Base-by-base conservation (phyloP, 1,140 invertebrate genomes). In the Drosophila bocqueti region DNA sequence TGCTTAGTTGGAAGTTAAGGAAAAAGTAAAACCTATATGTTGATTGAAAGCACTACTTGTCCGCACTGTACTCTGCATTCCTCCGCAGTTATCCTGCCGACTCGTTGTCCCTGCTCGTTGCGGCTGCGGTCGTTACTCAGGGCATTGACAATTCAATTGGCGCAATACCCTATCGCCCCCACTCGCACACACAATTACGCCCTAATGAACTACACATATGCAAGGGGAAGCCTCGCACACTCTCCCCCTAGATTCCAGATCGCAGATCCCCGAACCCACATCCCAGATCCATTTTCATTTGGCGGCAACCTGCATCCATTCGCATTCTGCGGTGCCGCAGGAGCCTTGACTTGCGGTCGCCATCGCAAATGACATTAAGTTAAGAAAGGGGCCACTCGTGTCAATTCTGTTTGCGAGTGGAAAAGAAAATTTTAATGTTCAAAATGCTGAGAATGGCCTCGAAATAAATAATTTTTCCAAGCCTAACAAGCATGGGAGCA, bases 111-210 rank as follows among this genome's bases (percentile, higher is more conserved):
- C 71, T 76, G 49, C 54, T 26, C 46, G 46, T 49, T 66, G 46
- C 46, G 57, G 62, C 76, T 73, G 55, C 45, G 76, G 76, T 71
- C 67, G 63, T 60, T 65, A 67, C 75, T 60, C 76, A 47, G 59
- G 55, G 57, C 75, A 83, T 62, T 83, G 81, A 65, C 76, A 76
- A 83, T 76, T 65, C 65, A 83, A 83, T 83, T 83, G 66, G 62
- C 75, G 65, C 75, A 62, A 79, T 79, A 73, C 59, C 61, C 62
- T 38, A 21, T 24, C 16, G 24, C 55, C 43, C 63, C 62, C 52
- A 18, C 31, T 52, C 55, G 15, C 61, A 21, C 66, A 43, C 66
- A 67, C 79, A 76, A 82, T 82, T 82, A 82, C 59, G 72, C 58
- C 71, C 81, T 83, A 83, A 83, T 83, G 81, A 83, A 83, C 49